Evolutionary conservation across 2,888 invertebrate species (phyloP), one percentile per base, ranked within the genome.

Genomic region (Epistrophe grossulariae): DNA sequence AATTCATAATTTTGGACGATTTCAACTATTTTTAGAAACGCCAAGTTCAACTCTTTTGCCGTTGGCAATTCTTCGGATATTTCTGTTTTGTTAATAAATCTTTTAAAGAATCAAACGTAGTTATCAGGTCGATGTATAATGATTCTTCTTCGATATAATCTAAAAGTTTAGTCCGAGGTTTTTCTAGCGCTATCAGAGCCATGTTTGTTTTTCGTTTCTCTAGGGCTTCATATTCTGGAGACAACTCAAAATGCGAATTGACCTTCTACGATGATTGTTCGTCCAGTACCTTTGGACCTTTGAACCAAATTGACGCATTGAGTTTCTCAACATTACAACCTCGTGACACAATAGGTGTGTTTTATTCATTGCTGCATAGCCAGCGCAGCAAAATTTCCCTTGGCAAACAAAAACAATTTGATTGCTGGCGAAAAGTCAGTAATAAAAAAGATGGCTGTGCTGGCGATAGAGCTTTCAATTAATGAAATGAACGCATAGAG

Each of bases 261-360:
- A 50, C 52, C 35, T 52, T 52, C 52, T 35, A 68, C 19, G 38
- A 17, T 11, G 50, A 17, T 15, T 35, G 35, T 19, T 68, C 38
- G 4, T 68, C 8, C 7, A 52, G 19, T 35, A 17, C 52, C 8
- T 38, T 13, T 52, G 35, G 50, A 68, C 50, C 50, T 4, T 31
- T 70, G 28, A 79, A 74, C 81, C 66, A 88, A 35, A 50, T 66
- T 15, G 80, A 35, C 0, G 35, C 8, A 35, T 35, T 35, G 1
- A 35, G 35, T 35, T 35, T 9, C 8, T 35, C 35, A 8, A 35
- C 35, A 35, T 35, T 35, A 35, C 35, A 35, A 9, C 35, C 35
- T 35, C 35, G 8, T 35, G 35, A 35, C 10, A 35, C 35, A 35
- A n/a, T n/a, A n/a, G n/a, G n/a, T n/a, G n/a, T n/a, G n/a, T n/a